Conservation (phyloP, 1,140 invertebrate genomes). For the Aradophagus sp. region DNA sequence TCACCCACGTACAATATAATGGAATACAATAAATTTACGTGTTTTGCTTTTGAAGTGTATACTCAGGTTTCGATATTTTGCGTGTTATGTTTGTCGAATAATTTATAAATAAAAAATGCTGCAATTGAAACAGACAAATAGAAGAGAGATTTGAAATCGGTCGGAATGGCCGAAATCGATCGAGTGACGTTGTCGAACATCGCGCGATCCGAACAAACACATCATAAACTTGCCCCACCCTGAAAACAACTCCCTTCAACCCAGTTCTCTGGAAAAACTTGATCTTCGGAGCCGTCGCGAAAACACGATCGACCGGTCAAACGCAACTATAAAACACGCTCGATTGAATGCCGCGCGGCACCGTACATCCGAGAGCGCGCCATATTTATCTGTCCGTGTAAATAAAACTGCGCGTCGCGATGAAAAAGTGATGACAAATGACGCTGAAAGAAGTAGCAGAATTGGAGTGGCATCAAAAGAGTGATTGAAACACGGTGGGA, state of each 20-base stretch:
- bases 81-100: too few species aligned
- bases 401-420: slow-evolving; percentile 33
- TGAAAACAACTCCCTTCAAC: slow-evolving; percentile 26
- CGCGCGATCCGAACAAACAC: slow-evolving; percentile 12
- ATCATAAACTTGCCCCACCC: slow-evolving; percentile 20
- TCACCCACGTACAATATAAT: too few species aligned
- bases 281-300: slow-evolving; percentile 33
- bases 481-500: slow-evolving; percentile 20
- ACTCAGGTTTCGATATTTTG: too few species aligned
- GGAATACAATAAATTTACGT: too few species aligned
- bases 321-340: slow-evolving; percentile 39
- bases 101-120: too few species aligned
- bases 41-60: too few species aligned
- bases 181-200: neutral
- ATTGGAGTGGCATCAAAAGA: slow-evolving; percentile 51
- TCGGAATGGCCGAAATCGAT: slow-evolving; percentile 10
- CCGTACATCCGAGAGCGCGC: slow-evolving; percentile 10
- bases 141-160: neutral
- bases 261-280: slow-evolving; percentile 26
- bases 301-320: slow-evolving; percentile 45
- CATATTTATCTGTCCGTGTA: slow-evolving; percentile 51
- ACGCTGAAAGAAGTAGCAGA: slow-evolving; percentile 39
- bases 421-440: slow-evolving; percentile 55
- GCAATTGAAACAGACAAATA: neutral
- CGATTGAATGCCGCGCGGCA: slow-evolving; percentile 18